These are phyloP conservation scores for Hemibagrus guttatus DNA, from an alignment of 2,797 vertebrate species.

Conservation along the genomic window DNA sequence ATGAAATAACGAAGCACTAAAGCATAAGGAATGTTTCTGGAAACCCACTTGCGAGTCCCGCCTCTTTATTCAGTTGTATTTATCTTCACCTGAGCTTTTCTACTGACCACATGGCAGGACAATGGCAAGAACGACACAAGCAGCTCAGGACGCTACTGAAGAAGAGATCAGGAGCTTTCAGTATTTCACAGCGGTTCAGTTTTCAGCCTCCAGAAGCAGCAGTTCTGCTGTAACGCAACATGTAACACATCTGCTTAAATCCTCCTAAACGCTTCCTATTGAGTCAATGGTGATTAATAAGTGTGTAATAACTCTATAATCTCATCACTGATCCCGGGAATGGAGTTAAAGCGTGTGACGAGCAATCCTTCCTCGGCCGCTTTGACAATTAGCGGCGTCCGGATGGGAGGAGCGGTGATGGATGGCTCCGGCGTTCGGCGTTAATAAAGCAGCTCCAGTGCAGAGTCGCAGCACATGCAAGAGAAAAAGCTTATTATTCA, in stretches of 20 bases:
- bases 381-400: constrained; percentile 64
- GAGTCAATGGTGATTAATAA: background rate
- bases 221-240: background rate
- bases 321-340: constrained; percentile 41
- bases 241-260: background rate
- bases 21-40: no score
- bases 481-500: constrained; percentile 77
- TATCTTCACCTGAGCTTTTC: background rate
- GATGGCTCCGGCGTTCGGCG: constrained; percentile 71
- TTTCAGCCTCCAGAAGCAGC: background rate
- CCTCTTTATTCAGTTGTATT: background rate
- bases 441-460: constrained; percentile 69
- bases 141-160: background rate
- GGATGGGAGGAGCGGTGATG: constrained; percentile 63
- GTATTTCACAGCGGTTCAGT: background rate
- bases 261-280: background rate
- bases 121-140: background rate
- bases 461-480: constrained; percentile 58
- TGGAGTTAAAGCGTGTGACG: constrained; percentile 18
- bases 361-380: constrained; percentile 44
- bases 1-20: no score
- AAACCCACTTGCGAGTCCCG: background rate
- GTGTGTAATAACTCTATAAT: constrained; percentile 40
- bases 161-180: background rate
- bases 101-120: background rate